phyloP scores from a whole-genome alignment of 2,888 invertebrate species.

The Idaea aversata region DNA sequence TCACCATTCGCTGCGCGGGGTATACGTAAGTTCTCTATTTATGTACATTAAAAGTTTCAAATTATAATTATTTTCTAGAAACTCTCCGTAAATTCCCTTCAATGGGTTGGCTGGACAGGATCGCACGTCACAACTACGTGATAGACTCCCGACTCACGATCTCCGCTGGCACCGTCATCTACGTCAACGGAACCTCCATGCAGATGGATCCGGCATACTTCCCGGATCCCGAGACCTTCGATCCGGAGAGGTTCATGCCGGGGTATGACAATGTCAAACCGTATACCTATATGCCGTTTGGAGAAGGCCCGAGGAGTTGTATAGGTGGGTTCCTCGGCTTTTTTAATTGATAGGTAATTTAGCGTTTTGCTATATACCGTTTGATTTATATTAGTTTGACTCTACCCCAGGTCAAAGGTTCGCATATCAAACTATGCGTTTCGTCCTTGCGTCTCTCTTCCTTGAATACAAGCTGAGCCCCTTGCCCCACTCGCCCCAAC shows the following conservation, averaged over 20 bases:
- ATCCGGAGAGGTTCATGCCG: constrained; percentile 77
- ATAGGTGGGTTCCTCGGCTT: constrained; percentile 56
- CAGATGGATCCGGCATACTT: constrained; percentile 67
- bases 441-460: constrained; percentile 24
- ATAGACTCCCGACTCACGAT: constrained; percentile 45
- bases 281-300: constrained; percentile 70
- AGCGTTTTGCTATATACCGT: background rate
- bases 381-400: background rate
- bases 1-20: no score
- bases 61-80: constrained; percentile 32
- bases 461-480: constrained; percentile 26
- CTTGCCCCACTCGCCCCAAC: constrained; percentile 19
- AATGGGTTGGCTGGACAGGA: constrained; percentile 50
- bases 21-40: no score
- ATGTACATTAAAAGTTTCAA: no score
- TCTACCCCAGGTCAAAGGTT: constrained; percentile 24
- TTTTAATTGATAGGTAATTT: background rate
- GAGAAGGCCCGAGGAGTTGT: constrained; percentile 79
- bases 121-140: constrained; percentile 36
- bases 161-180: constrained; percentile 42
- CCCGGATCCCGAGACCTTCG: constrained; percentile 72
- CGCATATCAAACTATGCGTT: constrained; percentile 21
- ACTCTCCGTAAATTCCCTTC: constrained; percentile 43
- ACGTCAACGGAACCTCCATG: constrained; percentile 43
- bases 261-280: constrained; percentile 68